Conservation (phyloP, 1,140 invertebrate species). For the Nymphalis io region DNA sequence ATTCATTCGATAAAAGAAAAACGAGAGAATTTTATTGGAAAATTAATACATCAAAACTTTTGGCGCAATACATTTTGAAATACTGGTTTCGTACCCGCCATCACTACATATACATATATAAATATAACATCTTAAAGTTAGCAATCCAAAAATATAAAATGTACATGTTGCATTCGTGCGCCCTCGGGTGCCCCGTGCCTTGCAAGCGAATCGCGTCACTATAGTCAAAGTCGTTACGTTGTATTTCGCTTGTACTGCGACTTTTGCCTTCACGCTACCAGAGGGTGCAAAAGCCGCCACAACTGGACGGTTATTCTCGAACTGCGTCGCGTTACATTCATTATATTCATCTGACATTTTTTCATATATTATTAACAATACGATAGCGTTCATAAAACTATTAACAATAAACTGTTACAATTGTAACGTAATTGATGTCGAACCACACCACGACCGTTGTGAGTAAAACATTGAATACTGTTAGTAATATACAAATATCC, state of each 20-base stretch:
- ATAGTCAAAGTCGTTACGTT: conserved; percentile 42
- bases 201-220: conserved; percentile 57
- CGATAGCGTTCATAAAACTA: conserved; percentile 26
- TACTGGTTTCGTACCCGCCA: conserved; percentile 76
- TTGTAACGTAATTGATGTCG: conserved; percentile 26
- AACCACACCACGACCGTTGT: conserved; percentile 32
- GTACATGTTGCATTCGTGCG: conserved; percentile 76
- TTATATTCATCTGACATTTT: conserved; percentile 49
- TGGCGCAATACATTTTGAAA: conserved; percentile 78
- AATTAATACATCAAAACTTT: conserved; percentile 80
- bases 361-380: conserved; percentile 51
- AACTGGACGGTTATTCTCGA: conserved; percentile 77
- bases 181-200: conserved; percentile 64
- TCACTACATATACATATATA: conserved; percentile 80
- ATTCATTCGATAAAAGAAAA: conserved; percentile 63
- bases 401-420: conserved; percentile 28
- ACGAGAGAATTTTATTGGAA: conserved; percentile 70
- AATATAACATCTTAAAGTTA: conserved; percentile 81
- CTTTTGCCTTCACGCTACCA: conserved; percentile 63
- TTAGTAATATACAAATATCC: conserved; percentile 45
- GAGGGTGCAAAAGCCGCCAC: conserved; percentile 77
- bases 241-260: conserved; percentile 58
- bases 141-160: conserved; percentile 81
- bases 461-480: conserved; percentile 39
- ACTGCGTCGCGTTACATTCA: conserved; percentile 68